Evolutionary conservation across 2,888 invertebrate genomes (phyloP).

Genomic region (Luperina testacea): DNA sequence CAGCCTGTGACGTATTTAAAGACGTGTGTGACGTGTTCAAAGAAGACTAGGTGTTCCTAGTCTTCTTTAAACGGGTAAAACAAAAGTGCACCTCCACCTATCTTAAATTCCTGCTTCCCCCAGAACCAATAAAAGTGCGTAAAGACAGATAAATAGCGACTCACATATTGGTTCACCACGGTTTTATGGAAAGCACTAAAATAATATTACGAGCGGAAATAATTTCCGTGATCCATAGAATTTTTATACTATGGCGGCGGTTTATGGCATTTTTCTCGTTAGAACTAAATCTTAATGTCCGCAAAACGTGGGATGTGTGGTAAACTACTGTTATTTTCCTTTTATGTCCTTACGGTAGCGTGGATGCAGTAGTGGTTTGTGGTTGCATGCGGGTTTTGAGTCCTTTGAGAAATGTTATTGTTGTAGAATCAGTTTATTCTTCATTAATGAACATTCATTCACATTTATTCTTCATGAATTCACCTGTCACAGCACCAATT

Average conservation of each 20-base stretch:
- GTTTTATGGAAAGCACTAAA: slow-evolving; percentile 61
- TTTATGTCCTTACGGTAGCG: slow-evolving; percentile 23
- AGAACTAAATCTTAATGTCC: slow-evolving; percentile 55
- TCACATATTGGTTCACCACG: slow-evolving; percentile 51
- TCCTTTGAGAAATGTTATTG: slow-evolving; percentile 11
- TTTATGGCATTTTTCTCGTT: slow-evolving; percentile 60
- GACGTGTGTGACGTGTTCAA: too few relatives aligned
- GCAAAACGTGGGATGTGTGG: slow-evolving; percentile 47
- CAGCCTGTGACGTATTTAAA: too few relatives aligned
- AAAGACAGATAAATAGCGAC: slow-evolving; percentile 42
- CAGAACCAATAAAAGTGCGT: slow-evolving; percentile 34
- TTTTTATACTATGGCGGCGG: slow-evolving; percentile 50
- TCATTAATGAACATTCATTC: too few relatives aligned
- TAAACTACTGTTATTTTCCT: slow-evolving; percentile 37
- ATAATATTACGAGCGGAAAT: slow-evolving; percentile 62
- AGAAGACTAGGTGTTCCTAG: too few relatives aligned
- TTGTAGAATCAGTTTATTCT: not conserved
- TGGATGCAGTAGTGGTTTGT: slow-evolving; percentile 8
- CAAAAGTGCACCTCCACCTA: not conserved
- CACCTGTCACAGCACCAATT: too few relatives aligned
- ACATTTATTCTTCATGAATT: too few relatives aligned
- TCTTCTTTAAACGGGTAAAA: too few relatives aligned
- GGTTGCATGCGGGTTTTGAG: not conserved
- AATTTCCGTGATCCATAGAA: slow-evolving; percentile 60
- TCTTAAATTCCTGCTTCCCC: not conserved